These are phyloP conservation scores for Seira sanloemensis DNA, from an alignment of 2,888 invertebrate species.

Conservation along the genomic window DNA sequence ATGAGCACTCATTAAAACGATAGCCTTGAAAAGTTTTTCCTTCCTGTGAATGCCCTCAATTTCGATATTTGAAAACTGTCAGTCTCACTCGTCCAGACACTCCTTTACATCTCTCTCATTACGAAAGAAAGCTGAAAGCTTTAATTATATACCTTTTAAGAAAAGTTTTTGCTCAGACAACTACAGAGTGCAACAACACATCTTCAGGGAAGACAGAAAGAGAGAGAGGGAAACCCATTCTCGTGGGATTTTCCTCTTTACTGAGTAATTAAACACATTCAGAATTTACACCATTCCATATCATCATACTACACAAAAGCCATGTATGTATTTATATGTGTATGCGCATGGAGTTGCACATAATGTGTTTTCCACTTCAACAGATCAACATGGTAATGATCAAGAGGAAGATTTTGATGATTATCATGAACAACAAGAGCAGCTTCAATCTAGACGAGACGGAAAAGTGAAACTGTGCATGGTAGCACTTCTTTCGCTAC, in stretches of 20 bases:
- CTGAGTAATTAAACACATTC: constrained; percentile 53
- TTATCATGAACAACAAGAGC: background rate
- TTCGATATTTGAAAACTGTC: background rate
- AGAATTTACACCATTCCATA: too few relatives aligned
- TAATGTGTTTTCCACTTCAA: constrained; percentile 28
- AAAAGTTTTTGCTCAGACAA: background rate
- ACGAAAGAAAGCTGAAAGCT: background rate
- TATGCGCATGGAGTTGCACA: background rate
- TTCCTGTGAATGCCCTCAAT: background rate
- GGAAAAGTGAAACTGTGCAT: background rate
- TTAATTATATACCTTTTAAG: background rate
- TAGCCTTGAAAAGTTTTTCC: background rate
- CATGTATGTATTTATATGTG: background rate
- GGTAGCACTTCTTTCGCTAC: too few relatives aligned
- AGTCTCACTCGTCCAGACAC: background rate
- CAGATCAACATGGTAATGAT: constrained; percentile 41
- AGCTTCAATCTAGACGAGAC: constrained; percentile 10
- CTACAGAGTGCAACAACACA: too few relatives aligned
- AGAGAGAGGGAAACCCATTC: too few relatives aligned
- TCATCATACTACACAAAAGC: background rate
- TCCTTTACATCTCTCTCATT: background rate
- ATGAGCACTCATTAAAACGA: background rate
- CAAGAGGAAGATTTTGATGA: constrained; percentile 9
- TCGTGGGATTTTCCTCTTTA: constrained; percentile 40
- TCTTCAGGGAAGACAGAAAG: too few relatives aligned